Evolutionary conservation across 1,140 invertebrate genomes (phyloP), one percentile per base, ranked within the genome.

Genomic region (Mycetomoellerius zeteki): DNA sequence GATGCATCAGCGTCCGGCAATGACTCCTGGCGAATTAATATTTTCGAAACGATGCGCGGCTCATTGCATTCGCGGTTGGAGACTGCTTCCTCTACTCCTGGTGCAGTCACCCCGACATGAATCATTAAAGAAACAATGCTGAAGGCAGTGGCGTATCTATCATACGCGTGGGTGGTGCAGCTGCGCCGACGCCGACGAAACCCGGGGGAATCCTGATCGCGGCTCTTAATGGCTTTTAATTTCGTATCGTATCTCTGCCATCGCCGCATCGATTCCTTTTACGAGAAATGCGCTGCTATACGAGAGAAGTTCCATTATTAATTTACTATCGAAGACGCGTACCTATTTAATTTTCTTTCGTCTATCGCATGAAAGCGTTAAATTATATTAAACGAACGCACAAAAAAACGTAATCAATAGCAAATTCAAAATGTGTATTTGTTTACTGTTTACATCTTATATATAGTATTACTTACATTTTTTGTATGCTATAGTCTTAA

Each of bases 51-150:
- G 86, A 75, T 75, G 58, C 73, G 85, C 47, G 65, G 87, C 87
- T 89, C 87, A 89, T 91, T 91, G 87, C 89, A 91, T 91, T 90
- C 75, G 62, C 90, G 84, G 85, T 91, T 89, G 90, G 90, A 91
- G 88, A 91, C 90, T 85, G 89, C 89, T 91, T 91, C 90, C 89
- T 91, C 86, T 82, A 81, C 89, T 88, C 86, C 69, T 80, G 87
- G 89, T 91, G 64, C 90, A 91, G 90, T 91, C 90, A 91, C 90
- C 90, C 90, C 89, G 65, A 88, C 87, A 91, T 91, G 90, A 91
- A 91, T 91, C 90, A 91, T 91, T 91, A 91, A 91, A 91, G 90
- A 91, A 91, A 91, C 90, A 91, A 91, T 91, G 89, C 90, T 90
- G 85, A 90, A 91, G 89, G 90, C 90, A 91, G 90, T 91, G 90